phyloP scores from a whole-genome alignment of 2,797 vertebrate species.

The Tragelaphus oryx region DNA sequence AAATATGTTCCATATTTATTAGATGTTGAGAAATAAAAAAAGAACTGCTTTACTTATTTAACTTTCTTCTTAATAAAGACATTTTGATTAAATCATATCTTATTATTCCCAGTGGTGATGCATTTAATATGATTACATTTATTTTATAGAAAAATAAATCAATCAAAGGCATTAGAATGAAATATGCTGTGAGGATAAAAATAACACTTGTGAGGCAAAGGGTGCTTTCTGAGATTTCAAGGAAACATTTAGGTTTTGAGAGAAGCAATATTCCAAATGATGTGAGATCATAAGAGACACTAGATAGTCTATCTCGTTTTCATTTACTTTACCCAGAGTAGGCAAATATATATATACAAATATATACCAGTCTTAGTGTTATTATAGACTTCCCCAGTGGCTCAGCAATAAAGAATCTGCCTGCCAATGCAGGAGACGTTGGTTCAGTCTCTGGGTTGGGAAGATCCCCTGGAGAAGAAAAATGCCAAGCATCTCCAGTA shows the following conservation, averaged over 20 bases:
- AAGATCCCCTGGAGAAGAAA: neutral
- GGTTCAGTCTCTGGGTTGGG: neutral
- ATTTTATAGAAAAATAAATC: neutral
- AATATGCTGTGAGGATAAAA: neutral
- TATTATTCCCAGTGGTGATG: constrained; percentile 58
- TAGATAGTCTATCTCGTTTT: neutral
- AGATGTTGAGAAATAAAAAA: neutral
- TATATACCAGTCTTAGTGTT: neutral
- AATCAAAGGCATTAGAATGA: neutral
- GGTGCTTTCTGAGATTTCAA: neutral
- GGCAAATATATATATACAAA: neutral
- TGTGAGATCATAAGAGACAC: neutral
- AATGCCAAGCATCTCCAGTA: neutral
- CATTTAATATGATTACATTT: constrained; percentile 56
- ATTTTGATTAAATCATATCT: neutral
- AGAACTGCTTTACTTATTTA: constrained; percentile 14
- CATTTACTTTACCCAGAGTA: neutral
- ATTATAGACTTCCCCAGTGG: neutral
- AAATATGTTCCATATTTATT: neutral
- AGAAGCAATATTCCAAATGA: neutral
- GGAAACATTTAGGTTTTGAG: neutral
- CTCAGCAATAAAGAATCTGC: neutral
- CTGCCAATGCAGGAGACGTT: neutral
- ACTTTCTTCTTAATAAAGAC: constrained; percentile 5
- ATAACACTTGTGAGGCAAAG: neutral